phyloP scores from a whole-genome alignment of 2,113 vertebrate genomes.

The Vicugna pacos region DNA sequence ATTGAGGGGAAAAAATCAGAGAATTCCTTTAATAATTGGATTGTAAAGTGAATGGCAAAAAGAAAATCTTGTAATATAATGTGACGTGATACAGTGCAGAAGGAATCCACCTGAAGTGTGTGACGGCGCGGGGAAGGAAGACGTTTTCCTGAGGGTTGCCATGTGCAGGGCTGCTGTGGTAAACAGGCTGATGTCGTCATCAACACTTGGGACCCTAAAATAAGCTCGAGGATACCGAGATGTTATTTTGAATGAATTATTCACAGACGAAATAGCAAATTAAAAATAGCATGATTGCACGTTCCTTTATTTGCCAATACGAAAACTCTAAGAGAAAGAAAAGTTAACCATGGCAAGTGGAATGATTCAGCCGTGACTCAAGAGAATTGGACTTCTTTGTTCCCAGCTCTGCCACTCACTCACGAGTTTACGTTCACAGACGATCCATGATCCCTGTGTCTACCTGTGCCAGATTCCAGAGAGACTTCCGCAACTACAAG shows the following conservation, averaged over 20 bases:
- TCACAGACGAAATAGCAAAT: conserved; percentile 62
- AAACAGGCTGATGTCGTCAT: conserved; percentile 71
- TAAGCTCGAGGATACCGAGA: conserved; percentile 55
- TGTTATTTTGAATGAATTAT: conserved; percentile 76
- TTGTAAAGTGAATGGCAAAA: conserved; percentile 21
- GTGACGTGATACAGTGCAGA: neutral
- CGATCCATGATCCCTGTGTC: neutral
- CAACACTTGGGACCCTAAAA: conserved; percentile 64
- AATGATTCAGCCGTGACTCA: neutral
- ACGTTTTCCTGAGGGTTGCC: conserved; percentile 41
- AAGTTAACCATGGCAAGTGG: conserved; percentile 30
- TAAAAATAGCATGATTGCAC: conserved; percentile 68
- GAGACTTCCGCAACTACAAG: neutral
- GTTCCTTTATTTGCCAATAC: conserved; percentile 25
- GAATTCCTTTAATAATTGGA: neutral
- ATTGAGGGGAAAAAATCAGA: neutral
- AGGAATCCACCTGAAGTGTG: neutral
- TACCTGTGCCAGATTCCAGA: neutral
- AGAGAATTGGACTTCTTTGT: neutral
- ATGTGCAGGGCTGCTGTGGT: neutral
- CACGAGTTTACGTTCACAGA: conserved; percentile 3
- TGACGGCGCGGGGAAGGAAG: neutral
- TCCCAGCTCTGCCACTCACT: neutral
- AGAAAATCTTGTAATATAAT: conserved; percentile 9
- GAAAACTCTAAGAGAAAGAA: conserved; percentile 60